Percentiles rank a stretch among this genome's conserved stretches.
phyloP scores from a whole-genome alignment of 2,888 invertebrate genomes.

The Tuberolachnus salignus region DNA sequence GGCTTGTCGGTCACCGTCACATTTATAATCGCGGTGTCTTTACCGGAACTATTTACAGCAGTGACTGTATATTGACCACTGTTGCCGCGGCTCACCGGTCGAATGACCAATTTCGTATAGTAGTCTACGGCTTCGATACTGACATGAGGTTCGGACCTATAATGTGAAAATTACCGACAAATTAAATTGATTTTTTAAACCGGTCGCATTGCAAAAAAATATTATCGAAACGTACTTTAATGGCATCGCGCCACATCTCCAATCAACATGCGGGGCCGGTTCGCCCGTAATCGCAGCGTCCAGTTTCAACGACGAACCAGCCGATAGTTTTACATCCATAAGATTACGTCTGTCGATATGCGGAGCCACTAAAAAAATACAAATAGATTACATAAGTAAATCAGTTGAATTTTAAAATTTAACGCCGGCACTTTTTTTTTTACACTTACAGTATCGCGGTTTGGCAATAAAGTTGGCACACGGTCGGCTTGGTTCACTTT shows the following conservation, averaged over 20 bases:
- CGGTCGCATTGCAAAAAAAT: neutral
- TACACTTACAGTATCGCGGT: slow-evolving; percentile 75
- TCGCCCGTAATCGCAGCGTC: slow-evolving; percentile 94
- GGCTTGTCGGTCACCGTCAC: slow-evolving; percentile 89
- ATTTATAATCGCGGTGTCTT: slow-evolving; percentile 80
- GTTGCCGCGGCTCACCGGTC: slow-evolving; percentile 81
- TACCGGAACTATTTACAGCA: slow-evolving; percentile 86
- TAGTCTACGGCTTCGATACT: slow-evolving; percentile 85
- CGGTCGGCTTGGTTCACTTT: slow-evolving; percentile 87
- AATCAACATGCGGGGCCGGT: slow-evolving; percentile 91
- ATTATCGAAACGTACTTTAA: slow-evolving; percentile 65
- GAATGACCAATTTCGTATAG: slow-evolving; percentile 82
- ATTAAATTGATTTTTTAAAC: too few species aligned
- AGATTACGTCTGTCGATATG: slow-evolving; percentile 93
- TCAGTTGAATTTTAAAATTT: too few species aligned
- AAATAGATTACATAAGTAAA: neutral
- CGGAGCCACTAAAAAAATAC: slow-evolving; percentile 77
- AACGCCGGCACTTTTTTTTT: neutral
- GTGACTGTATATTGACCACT: slow-evolving; percentile 86
- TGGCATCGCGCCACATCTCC: slow-evolving; percentile 85
- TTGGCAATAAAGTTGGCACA: slow-evolving; percentile 86
- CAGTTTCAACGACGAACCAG: slow-evolving; percentile 90
- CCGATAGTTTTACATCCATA: slow-evolving; percentile 86
- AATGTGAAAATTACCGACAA: slow-evolving; percentile 33
- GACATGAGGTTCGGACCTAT: slow-evolving; percentile 68